phyloP scores from a whole-genome alignment of 2,113 vertebrate genomes.

The western clawed frog (Xenopus tropicalis) region UCB_Xtro_10.0 CM004444.2:39823501-39824000 shows the following conservation, averaged over 20 bases:
- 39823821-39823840: conserved; percentile 16
- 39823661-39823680: neutral
- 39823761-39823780: conserved; percentile 6
- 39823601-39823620: no score
- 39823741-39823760: neutral
- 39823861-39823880: conserved; percentile 26
- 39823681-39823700: neutral
- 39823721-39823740: neutral
- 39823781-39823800: conserved; percentile 8
- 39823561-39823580: no score
- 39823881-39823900: conserved; percentile 28
- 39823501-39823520: no score
- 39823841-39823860: conserved; percentile 17
- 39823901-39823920: conserved; percentile 16
- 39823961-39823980: neutral
- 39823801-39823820: conserved; percentile 4
- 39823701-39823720: neutral
- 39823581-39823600: no score
- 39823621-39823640: no score
- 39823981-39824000: neutral
- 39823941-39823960: conserved; percentile 10
- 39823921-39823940: conserved; percentile 2
- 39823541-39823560: no score
- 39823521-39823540: no score
- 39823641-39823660: no score